Evolutionary conservation across 2,113 vertebrate species (phyloP).

Genomic region (Mormyrus lacerda): DNA sequence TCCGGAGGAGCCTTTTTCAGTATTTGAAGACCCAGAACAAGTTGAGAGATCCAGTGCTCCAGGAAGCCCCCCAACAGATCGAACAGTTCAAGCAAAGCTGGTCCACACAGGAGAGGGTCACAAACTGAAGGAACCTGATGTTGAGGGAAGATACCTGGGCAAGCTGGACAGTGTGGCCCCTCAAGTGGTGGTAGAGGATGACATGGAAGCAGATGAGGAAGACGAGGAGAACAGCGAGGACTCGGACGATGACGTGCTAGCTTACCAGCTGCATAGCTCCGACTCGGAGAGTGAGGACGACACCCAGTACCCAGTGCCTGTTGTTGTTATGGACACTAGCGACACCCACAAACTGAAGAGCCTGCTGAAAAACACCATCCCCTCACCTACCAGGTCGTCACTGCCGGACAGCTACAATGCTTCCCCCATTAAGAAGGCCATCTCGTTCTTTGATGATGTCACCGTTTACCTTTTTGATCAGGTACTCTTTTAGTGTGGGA

Average conservation of each 20-base stretch:
- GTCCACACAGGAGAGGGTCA: constrained; percentile 59
- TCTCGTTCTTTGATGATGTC: constrained; percentile 92
- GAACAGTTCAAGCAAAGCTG: constrained; percentile 52
- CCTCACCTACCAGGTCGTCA: constrained; percentile 29
- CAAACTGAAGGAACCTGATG: constrained; percentile 83
- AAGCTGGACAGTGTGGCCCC: constrained; percentile 58
- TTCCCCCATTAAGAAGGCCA: constrained; percentile 65
- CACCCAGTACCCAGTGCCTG: constrained; percentile 64
- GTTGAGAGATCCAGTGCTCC: constrained; percentile 14
- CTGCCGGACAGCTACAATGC: constrained; percentile 20
- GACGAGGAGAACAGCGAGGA: constrained; percentile 80
- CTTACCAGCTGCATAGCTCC: constrained; percentile 76
- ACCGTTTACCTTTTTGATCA: constrained; percentile 96
- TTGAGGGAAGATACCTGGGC: constrained; percentile 85
- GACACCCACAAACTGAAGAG: constrained; percentile 73
- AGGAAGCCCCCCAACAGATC: constrained; percentile 26
- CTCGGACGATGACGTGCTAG: constrained; percentile 82
- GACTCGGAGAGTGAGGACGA: constrained; percentile 86
- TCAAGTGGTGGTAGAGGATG: constrained; percentile 64
- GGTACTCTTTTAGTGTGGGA: constrained; percentile 53
- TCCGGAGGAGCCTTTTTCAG: constrained; percentile 3
- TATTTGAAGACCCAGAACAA: constrained; percentile 15
- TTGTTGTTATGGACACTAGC: constrained; percentile 72
- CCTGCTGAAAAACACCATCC: constrained; percentile 65
- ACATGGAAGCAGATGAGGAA: constrained; percentile 66